These are phyloP conservation scores for Desmophyllum pertusum DNA, from an alignment of 92 coral and sea anemone species.

Conservation along the genomic window DNA sequence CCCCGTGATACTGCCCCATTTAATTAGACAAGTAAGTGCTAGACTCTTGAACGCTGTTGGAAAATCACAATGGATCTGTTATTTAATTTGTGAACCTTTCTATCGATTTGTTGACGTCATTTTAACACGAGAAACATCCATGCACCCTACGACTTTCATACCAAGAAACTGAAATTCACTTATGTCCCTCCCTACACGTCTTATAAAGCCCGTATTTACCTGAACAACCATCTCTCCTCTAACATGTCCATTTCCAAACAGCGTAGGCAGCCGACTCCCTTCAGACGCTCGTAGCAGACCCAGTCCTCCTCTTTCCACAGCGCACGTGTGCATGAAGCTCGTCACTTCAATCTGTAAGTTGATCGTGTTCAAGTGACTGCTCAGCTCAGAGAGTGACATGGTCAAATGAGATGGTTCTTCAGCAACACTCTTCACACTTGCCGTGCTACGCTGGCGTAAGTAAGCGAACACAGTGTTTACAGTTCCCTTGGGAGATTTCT, in stretches of 20 bases:
- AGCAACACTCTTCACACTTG: conserved; percentile 33
- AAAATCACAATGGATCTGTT: no score
- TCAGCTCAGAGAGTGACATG: conserved; percentile 86
- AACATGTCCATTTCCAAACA: conserved; percentile 87
- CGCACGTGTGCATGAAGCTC: conserved; percentile 80
- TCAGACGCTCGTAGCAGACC: conserved; percentile 51
- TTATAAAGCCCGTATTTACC: conserved; percentile 53
- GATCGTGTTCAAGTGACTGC: conserved; percentile 84
- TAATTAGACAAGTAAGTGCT: no score
- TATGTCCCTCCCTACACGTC: not conserved
- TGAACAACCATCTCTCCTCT: conserved; percentile 86
- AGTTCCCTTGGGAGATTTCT: conserved; percentile 87
- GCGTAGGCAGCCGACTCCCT: conserved; percentile 73
- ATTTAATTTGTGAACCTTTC: no score
- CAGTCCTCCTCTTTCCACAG: conserved; percentile 67
- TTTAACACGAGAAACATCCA: not conserved
- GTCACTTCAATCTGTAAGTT: conserved; percentile 93
- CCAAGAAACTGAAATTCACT: not conserved
- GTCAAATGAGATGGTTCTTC: conserved; percentile 76
- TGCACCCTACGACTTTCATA: not conserved
- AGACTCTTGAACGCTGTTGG: no score
- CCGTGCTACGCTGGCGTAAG: conserved; percentile 73
- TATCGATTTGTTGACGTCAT: not conserved
- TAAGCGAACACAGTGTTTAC: conserved; percentile 75
- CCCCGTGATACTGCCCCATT: no score